Percentiles rank a stretch among this genome's conserved stretches.
Evolutionary conservation across 2,888 invertebrate genomes (phyloP).

Genomic region (Brenthis daphne): DNA sequence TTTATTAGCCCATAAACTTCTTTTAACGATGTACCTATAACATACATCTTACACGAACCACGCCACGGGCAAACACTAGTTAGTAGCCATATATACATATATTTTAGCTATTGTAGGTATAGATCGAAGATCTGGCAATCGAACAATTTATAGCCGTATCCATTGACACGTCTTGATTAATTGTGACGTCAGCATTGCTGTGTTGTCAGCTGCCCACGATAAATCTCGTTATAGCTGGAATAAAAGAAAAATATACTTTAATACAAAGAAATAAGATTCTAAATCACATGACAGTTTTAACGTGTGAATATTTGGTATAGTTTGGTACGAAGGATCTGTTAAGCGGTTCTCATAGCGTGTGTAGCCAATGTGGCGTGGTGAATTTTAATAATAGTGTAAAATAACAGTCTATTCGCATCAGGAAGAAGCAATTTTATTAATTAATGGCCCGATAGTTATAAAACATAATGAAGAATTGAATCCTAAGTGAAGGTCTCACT

Average conservation of each 20-base stretch:
- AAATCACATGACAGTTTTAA: neutral
- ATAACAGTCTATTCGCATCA: constrained; percentile 25
- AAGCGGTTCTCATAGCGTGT: constrained; percentile 36
- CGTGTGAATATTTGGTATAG: constrained; percentile 17
- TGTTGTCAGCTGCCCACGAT: constrained; percentile 39
- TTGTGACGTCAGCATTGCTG: constrained; percentile 42
- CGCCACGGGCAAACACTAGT: too few relatives aligned
- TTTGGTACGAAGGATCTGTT: constrained; percentile 28
- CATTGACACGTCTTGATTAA: constrained; percentile 44
- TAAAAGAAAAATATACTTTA: constrained; percentile 17
- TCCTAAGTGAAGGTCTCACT: too few relatives aligned
- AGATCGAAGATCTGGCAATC: constrained; percentile 25
- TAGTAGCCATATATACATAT: neutral
- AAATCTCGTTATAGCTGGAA: constrained; percentile 21
- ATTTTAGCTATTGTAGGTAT: neutral
- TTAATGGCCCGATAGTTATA: constrained; percentile 1
- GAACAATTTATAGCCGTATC: constrained; percentile 33
- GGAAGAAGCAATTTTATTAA: constrained; percentile 14
- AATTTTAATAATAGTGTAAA: constrained; percentile 39
- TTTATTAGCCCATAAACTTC: too few relatives aligned
- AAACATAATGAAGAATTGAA: constrained; percentile 10
- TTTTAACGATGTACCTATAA: too few relatives aligned
- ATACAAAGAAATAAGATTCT: neutral
- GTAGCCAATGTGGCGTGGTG: constrained; percentile 39
- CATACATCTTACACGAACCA: too few relatives aligned